Conservation (phyloP, 2,797 vertebrate genomes). For the Coreius guichenoti region DNA sequence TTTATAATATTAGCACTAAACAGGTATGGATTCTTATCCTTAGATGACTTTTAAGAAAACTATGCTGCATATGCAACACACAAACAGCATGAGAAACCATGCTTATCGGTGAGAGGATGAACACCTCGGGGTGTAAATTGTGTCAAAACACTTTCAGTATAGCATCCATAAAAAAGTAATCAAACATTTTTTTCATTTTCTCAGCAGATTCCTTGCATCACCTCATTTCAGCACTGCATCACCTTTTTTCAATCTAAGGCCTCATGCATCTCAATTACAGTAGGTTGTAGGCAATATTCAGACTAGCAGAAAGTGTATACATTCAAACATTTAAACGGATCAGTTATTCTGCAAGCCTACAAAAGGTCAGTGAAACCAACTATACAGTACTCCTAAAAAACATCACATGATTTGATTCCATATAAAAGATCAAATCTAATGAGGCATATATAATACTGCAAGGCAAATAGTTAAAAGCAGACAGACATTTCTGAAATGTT, state of each 20-base stretch:
- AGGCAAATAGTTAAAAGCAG: background rate
- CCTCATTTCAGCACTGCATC: background rate
- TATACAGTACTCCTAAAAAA: background rate
- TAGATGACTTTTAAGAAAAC: background rate
- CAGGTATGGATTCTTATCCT: background rate
- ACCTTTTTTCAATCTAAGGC: background rate
- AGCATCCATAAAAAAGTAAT: conserved; percentile 3
- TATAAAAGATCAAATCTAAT: conserved; percentile 16
- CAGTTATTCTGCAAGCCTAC: background rate
- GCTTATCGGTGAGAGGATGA: background rate
- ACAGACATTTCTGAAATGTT: background rate
- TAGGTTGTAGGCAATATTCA: background rate
- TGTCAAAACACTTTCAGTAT: background rate
- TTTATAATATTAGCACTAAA: conserved; percentile 18
- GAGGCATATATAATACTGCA: background rate
- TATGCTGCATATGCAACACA: background rate
- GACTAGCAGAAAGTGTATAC: background rate
- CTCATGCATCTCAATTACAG: background rate
- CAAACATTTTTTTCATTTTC: background rate
- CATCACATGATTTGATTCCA: background rate
- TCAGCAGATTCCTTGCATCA: conserved; percentile 15
- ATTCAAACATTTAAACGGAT: conserved; percentile 4
- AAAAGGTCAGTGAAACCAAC: conserved; percentile 9
- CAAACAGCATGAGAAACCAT: background rate
- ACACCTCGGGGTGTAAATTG: background rate